Percentiles rank a stretch among this genome's conserved stretches.
phyloP scores from a whole-genome alignment of 2,113 vertebrate species.

The Oreocharis arfaki region DNA sequence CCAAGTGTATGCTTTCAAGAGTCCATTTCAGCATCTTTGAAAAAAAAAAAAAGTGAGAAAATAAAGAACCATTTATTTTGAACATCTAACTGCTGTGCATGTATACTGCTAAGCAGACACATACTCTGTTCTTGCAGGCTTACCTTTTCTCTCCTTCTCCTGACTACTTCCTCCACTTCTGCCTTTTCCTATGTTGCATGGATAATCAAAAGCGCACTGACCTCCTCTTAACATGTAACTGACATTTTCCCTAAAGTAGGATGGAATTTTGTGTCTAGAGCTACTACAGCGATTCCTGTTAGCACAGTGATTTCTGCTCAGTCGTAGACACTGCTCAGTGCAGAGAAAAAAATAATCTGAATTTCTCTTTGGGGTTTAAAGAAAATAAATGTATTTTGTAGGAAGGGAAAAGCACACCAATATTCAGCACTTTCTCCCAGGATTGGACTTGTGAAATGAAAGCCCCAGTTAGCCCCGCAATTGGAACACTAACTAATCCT shows the following conservation, averaged over 20 bases:
- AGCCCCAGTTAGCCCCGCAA: neutral
- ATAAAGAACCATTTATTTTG: neutral
- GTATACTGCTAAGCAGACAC: neutral
- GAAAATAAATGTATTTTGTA: neutral
- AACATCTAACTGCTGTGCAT: neutral
- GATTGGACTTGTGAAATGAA: neutral
- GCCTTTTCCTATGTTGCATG: neutral
- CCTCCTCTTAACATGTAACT: neutral
- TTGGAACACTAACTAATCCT: neutral
- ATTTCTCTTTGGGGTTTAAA: neutral
- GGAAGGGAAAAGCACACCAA: neutral
- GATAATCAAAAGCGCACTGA: neutral
- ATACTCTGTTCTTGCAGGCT: neutral
- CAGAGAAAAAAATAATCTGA: neutral
- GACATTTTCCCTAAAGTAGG: neutral
- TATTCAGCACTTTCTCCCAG: neutral
- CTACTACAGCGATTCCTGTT: neutral
- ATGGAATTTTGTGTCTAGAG: neutral
- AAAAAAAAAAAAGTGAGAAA: neutral
- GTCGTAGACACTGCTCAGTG: neutral
- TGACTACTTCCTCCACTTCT: neutral
- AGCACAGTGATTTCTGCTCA: neutral
- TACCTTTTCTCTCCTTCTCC: neutral
- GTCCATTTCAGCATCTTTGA: neutral
- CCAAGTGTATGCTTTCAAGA: neutral